Base-by-base conservation (phyloP, 2,113 vertebrate species). In the Ictalurus furcatus region DNA sequence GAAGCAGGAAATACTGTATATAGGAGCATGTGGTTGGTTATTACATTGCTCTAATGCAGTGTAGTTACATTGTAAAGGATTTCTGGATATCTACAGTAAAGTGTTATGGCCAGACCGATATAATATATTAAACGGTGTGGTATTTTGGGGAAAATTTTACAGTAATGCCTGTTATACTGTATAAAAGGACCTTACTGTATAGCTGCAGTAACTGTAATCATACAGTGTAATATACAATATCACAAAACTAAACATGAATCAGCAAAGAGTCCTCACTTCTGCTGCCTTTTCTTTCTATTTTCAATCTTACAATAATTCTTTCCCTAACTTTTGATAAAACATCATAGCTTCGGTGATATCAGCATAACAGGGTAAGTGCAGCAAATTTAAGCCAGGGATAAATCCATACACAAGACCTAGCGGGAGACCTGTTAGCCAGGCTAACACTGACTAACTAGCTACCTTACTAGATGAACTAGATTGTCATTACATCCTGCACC, bases 1-100 rank as follows among this genome's bases (percentile, higher is more conserved):
- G 52, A 73, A 69, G 17, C 73, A 76, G 59, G 28, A 86, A 76
- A 79, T 59, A 34, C 30, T 82, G 80, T 80, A 84, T 71, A 89
- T 76, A 84, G 48, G 40, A 88, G 80, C 69, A 84, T 71, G 79
- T 76, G 85, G 56, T 9, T 85, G 80, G 54, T 59, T 59, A 19
- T 34, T 59, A 37, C 30, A 63, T n/a, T 79, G 40, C 28, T 86
- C 12, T 65, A 34, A 40, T 73, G 37, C 11, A 63, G n/a, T 52
- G 25, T 74, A 56, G 40, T n/a, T 56, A 30, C 13, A 9, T 9
- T 81, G 16, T 19, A 30, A 80, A n/a, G 14, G 30, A 79, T 44
- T 44, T 76, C 37, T 25, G 37, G 37, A 44, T 44, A 52, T 81
- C 52, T 9, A 56, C 16, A 81, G 19, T 30, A 34, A 30, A 30